A percentile compares a stretch with the other conserved stretches of the same genome.
phyloP scores from a whole-genome alignment of 1,140 invertebrate species.

The Druon quercuslanigerum region DNA sequence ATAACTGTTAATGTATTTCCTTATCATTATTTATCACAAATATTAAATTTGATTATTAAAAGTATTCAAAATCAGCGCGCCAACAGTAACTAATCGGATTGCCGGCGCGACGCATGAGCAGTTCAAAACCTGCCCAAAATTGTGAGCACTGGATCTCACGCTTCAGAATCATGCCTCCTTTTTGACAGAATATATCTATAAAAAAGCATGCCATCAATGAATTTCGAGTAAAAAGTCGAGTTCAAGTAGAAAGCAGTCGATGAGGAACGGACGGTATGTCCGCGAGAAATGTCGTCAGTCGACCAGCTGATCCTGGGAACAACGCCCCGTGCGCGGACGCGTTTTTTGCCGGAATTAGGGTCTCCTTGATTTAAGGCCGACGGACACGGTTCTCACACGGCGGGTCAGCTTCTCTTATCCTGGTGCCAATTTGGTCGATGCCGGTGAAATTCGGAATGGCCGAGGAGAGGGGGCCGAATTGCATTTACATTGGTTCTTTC shows the following conservation, averaged over 20 bases:
- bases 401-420: slow-evolving; percentile 44
- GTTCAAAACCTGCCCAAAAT: too few species aligned
- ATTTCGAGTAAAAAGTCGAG: not conserved
- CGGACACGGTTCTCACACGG: slow-evolving; percentile 70
- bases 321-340: slow-evolving; percentile 61
- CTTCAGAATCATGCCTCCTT: not conserved
- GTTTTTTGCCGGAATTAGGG: slow-evolving; percentile 74
- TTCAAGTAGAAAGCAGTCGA: slow-evolving; percentile 62
- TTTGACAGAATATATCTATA: not conserved
- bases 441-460: slow-evolving; percentile 47
- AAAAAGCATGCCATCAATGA: not conserved
- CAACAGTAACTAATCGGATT: too few species aligned
- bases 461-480: slow-evolving; percentile 42
- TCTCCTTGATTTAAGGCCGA: slow-evolving; percentile 72
- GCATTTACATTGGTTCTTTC: slow-evolving; percentile 63
- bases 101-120: too few species aligned
- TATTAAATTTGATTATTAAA: too few species aligned
- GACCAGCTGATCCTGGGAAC: slow-evolving; percentile 75
- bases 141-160: too few species aligned
- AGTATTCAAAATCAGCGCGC: too few species aligned
- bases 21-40: too few species aligned
- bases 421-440: slow-evolving; percentile 62
- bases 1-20: too few species aligned
- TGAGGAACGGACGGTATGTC: slow-evolving; percentile 67
- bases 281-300: slow-evolving; percentile 72